Conservation (phyloP, 1,140 invertebrate species). For the Popillia japonica region DNA sequence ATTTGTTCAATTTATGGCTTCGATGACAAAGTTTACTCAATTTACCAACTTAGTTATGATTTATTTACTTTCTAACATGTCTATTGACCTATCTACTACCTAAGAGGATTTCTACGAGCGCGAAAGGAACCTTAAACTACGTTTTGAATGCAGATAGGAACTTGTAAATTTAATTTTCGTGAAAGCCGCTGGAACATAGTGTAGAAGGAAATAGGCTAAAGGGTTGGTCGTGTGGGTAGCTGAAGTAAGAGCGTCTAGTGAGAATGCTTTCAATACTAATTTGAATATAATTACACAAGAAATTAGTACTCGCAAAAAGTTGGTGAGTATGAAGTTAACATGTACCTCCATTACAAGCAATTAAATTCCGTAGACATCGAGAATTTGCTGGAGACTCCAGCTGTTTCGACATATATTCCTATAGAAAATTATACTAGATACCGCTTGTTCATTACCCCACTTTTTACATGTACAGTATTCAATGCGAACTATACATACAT, state of each 20-base stretch:
- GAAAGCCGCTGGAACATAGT: background rate
- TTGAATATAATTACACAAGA: constrained; percentile 15
- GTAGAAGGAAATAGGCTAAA: background rate
- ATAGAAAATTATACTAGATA: background rate
- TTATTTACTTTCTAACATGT: constrained; percentile 35
- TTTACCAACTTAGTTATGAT: constrained; percentile 40
- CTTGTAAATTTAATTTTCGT: background rate
- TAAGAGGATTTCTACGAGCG: constrained; percentile 5
- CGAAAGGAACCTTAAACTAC: constrained; percentile 9
- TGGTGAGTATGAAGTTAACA: background rate
- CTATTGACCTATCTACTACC: constrained; percentile 10
- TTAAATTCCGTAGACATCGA: background rate
- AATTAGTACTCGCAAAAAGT: background rate
- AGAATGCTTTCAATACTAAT: constrained; percentile 1
- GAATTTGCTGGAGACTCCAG: background rate
- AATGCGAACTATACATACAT: no score
- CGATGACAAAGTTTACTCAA: constrained; percentile 40
- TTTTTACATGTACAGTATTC: no score
- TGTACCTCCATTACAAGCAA: background rate
- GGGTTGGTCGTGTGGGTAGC: background rate
- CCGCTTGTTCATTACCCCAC: no score
- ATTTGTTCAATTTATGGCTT: constrained; percentile 31
- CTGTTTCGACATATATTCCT: background rate
- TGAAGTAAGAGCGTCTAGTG: background rate
- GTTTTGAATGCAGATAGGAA: background rate